These are phyloP conservation scores for Eumeta japonica DNA, from an alignment of 1,140 invertebrate genomes.

Conservation along the genomic window DNA sequence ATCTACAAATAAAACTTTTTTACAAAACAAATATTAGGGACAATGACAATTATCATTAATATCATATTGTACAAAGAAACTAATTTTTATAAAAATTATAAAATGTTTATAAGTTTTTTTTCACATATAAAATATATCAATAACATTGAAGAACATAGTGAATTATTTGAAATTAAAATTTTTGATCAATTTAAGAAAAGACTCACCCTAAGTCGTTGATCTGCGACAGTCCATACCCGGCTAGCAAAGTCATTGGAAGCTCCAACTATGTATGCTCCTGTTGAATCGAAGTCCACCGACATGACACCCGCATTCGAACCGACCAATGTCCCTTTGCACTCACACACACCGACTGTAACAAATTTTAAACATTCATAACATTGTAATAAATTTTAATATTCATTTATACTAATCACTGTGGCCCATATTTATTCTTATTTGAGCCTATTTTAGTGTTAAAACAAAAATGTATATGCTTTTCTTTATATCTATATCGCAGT, in stretches of 20 bases:
- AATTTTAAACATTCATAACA: no score
- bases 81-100: no score
- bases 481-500: no score
- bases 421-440: no score
- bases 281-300: conserved; percentile 91
- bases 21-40: conserved; percentile 6
- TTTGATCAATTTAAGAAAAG: neutral
- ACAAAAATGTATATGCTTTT: no score
- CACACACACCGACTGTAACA: conserved; percentile 60
- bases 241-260: conserved; percentile 94
- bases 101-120: no score
- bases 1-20: no score
- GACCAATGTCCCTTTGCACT: conserved; percentile 73
- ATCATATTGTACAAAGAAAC: no score
- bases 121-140: no score
- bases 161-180: neutral
- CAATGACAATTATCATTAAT: conserved; percentile 6
- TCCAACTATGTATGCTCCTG: conserved; percentile 81
- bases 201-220: conserved; percentile 87
- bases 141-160: neutral
- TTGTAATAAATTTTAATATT: no score
- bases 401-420: no score
- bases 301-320: conserved; percentile 94
- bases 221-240: conserved; percentile 88
- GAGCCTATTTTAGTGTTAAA: no score